Conservation (phyloP, 2,888 invertebrate species). For the Mythimna vitellina region DNA sequence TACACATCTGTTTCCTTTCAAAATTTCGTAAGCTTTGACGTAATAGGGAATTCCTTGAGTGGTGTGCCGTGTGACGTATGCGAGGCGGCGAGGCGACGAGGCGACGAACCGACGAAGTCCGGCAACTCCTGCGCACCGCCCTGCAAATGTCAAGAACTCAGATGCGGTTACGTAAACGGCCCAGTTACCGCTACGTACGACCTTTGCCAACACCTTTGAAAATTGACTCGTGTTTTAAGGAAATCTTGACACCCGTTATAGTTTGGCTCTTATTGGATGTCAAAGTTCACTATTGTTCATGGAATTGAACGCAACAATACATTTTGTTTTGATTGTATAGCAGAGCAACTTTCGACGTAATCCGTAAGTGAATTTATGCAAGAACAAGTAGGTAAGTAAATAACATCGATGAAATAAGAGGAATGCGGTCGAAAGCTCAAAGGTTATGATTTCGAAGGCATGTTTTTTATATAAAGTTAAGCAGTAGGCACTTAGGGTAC, state of each 20-base stretch:
- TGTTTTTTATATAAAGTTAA: conserved; percentile 3
- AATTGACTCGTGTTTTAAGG: conserved; percentile 81
- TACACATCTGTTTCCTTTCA: conserved; percentile 70
- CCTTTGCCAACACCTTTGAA: conserved; percentile 83
- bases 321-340: conserved; percentile 42
- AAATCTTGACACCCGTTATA: conserved; percentile 77
- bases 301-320: conserved; percentile 41
- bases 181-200: conserved; percentile 71
- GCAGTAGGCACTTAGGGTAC: background rate
- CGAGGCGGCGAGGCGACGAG: conserved; percentile 46
- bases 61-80: conserved; percentile 68
- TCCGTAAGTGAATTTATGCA: conserved; percentile 47
- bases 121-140: conserved; percentile 73
- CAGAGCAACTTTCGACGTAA: conserved; percentile 44
- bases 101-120: conserved; percentile 55
- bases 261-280: conserved; percentile 64
- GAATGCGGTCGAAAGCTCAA: conserved; percentile 19
- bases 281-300: conserved; percentile 63
- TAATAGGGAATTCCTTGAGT: conserved; percentile 82
- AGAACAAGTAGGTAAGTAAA: conserved; percentile 15
- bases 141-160: conserved; percentile 79
- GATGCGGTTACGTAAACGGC: conserved; percentile 80
- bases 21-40: conserved; percentile 73
- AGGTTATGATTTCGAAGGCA: conserved; percentile 22
- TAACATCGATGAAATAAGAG: conserved; percentile 27